Conservation (phyloP, 2,888 invertebrate species). For the Endotricha flammealis region DNA sequence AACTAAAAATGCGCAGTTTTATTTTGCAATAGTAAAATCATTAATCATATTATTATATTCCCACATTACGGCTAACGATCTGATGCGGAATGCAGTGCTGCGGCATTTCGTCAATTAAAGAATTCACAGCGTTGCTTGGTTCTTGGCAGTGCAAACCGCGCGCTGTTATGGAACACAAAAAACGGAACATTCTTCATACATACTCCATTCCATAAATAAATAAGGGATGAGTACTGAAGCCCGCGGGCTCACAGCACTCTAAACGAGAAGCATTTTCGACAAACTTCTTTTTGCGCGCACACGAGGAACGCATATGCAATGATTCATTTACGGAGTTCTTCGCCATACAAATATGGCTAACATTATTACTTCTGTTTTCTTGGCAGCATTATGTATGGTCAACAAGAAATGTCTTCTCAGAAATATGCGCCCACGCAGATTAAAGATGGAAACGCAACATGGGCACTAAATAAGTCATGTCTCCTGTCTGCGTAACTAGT, state of each 20-base stretch:
- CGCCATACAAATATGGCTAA: constrained; percentile 68
- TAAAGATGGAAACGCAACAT: constrained; percentile 73
- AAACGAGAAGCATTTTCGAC: constrained; percentile 72
- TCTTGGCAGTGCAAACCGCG: constrained; percentile 48
- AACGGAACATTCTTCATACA: constrained; percentile 68
- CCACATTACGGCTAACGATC: constrained; percentile 63
- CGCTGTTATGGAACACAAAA: constrained; percentile 63
- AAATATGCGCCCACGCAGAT: constrained; percentile 76
- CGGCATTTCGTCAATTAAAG: constrained; percentile 72
- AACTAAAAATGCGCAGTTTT: no score
- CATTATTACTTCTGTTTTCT: constrained; percentile 75
- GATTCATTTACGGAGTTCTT: constrained; percentile 75
- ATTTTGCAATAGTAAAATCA: constrained; percentile 27
- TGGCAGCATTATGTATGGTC: constrained; percentile 67
- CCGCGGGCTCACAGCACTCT: constrained; percentile 45
- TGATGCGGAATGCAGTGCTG: constrained; percentile 50
- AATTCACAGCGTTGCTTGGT: constrained; percentile 60
- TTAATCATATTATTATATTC: constrained; percentile 52
- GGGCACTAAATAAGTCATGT: constrained; percentile 73
- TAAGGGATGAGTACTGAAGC: constrained; percentile 70
- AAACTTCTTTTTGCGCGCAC: constrained; percentile 70
- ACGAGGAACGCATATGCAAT: constrained; percentile 75
- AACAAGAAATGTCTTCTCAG: constrained; percentile 74
- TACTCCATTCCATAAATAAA: constrained; percentile 66
- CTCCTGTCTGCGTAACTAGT: constrained; percentile 59